Evolutionary conservation across 2,888 invertebrate genomes (phyloP), one percentile per base, ranked within the genome.

Genomic region (Archaeoteleia sp.): DNA sequence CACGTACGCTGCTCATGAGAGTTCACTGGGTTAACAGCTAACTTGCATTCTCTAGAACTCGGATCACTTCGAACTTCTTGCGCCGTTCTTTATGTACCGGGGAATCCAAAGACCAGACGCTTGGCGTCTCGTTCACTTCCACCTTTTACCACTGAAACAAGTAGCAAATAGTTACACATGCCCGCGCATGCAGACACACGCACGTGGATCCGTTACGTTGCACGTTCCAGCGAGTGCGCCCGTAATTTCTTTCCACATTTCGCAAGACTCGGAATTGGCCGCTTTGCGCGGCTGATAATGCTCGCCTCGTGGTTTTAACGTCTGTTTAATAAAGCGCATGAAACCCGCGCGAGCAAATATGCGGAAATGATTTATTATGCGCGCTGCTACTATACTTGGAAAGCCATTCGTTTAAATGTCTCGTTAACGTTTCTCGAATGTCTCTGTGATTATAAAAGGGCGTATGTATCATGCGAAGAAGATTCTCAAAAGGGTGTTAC

Each of bases 1-100:
- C 67, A 61, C 55, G 49, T 54, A 54, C 34, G 32, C 34, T 34
- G 23, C 30, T 34, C 20, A 5, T 5, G 20, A 20, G 46, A 46
- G 46, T 46, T 58, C 54, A 60, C 58, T 66, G 37, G 66, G 53
- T 66, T 66, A 66, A 66, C 54, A 60, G 57, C 58, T 43, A 54
- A 53, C 58, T 48, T 40, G 30, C 40, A 13, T 20, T 20, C 20
- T 20, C 20, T 5, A 5, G 3, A 5, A 2, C 20, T 20, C 20
- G 20, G 20, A 20, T 20, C 20, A 20, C 20, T 20, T 20, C 20
- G 20, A 20, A 20, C 20, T 20, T 20, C 20, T 20, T 20, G 20
- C 20, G 20, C 2, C 20, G 20, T 20, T 20, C 20, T 20, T 20
- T 20, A 20, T 20, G 5, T 5, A 20, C 20, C 3, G 20, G 20